Conservation (phyloP, 37 sponge, comb jelly and placozoan genomes). For the Dysidea cf. avara region DNA sequence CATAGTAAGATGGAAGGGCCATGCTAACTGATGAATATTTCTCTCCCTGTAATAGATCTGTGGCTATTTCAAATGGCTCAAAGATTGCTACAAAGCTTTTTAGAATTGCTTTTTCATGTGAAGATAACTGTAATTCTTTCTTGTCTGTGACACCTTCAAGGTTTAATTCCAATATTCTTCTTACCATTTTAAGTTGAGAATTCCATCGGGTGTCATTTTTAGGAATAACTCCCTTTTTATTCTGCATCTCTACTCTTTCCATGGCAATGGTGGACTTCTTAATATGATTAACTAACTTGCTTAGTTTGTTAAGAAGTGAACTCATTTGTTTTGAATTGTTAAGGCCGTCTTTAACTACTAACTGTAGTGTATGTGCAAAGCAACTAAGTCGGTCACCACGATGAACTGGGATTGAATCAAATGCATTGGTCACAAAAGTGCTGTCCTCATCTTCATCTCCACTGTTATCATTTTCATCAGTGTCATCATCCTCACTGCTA, state of each 20-base stretch:
- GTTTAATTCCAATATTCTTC: constrained; percentile 6
- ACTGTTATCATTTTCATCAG: neutral
- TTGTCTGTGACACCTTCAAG: constrained; percentile 7
- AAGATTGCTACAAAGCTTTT: constrained; percentile 19
- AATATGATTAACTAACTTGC: constrained; percentile 4
- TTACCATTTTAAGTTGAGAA: constrained; percentile 33
- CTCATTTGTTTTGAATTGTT: neutral
- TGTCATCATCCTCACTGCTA: neutral
- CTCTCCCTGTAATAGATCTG: constrained; percentile 30
- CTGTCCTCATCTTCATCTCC: neutral
- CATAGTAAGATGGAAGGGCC: constrained; percentile 24
- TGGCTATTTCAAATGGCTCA: constrained; percentile 38
- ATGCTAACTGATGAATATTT: constrained; percentile 22
- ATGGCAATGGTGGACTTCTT: constrained; percentile 26
- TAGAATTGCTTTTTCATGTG: constrained; percentile 10
- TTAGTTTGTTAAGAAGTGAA: constrained; percentile 7
- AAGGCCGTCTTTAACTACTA: constrained; percentile 18
- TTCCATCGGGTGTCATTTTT: constrained; percentile 26
- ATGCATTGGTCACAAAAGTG: neutral
- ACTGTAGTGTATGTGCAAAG: constrained; percentile 20
- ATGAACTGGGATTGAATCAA: too few relatives aligned
- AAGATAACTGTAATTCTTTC: constrained; percentile 14
- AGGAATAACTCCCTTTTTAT: neutral
- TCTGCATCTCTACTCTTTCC: neutral
- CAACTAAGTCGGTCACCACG: constrained; percentile 7